These are phyloP conservation scores for Porites evermanni DNA, from an alignment of 92 coral and sea anemone genomes.

Conservation along the genomic window DNA sequence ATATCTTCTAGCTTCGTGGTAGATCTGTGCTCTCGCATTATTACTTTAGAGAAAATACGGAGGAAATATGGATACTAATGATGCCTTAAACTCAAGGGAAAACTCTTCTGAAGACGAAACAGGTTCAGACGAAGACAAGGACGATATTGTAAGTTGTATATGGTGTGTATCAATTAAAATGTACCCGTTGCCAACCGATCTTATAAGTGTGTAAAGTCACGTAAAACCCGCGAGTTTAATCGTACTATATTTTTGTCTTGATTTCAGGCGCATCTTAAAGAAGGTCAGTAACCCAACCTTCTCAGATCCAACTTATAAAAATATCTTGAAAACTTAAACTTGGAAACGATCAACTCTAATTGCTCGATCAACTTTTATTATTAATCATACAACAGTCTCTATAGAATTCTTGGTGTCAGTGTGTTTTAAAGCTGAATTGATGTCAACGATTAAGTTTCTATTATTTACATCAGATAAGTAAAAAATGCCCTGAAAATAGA, in stretches of 20 bases:
- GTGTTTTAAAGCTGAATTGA: no score
- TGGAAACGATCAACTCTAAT: no score
- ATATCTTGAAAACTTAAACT: no score
- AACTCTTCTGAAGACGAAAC: constrained; percentile 42
- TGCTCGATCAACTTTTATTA: no score
- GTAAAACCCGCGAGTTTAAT: not conserved
- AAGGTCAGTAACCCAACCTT: constrained; percentile 41
- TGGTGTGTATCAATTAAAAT: not conserved
- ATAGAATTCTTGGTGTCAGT: no score
- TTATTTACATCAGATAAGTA: no score
- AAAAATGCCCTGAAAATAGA: no score
- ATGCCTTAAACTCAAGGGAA: not conserved
- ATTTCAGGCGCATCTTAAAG: constrained; percentile 54
- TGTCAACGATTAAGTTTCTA: no score
- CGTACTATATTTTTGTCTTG: not conserved
- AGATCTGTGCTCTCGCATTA: no score
- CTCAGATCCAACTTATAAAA: no score
- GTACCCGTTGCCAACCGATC: not conserved
- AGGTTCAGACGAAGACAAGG: constrained; percentile 53
- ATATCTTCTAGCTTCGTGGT: no score
- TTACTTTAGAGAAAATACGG: not conserved
- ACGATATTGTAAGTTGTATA: constrained; percentile 60
- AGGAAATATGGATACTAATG: constrained; percentile 7
- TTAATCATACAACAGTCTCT: no score
- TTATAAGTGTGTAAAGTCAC: not conserved